Percentiles rank a stretch among this genome's conserved stretches.
phyloP scores from a whole-genome alignment of 2,113 vertebrate species.

The Limnothrissa miodon region DNA sequence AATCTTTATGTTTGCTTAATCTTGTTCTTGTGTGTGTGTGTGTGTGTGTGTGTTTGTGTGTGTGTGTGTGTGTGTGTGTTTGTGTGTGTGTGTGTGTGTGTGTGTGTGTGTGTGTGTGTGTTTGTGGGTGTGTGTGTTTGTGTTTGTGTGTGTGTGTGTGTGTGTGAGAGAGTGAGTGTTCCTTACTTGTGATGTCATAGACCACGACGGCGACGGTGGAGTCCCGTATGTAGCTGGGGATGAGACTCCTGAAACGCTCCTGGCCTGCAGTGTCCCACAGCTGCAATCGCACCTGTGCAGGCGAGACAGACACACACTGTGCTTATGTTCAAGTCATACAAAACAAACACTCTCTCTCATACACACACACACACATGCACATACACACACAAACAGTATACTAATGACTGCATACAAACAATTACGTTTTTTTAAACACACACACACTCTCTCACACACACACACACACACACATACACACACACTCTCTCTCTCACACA shows the following conservation, averaged over 20 bases:
- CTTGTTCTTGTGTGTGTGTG: neutral
- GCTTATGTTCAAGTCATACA: conserved; percentile 2
- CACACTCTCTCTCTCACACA: no score
- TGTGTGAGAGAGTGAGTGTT: neutral
- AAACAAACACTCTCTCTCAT: neutral
- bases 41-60: no score
- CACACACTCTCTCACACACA: no score
- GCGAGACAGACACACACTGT: neutral
- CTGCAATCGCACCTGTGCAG: conserved; percentile 86
- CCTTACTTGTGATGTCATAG: conserved; percentile 91
- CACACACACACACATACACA: no score
- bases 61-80: neutral
- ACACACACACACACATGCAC: neutral
- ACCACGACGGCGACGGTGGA: conserved; percentile 92
- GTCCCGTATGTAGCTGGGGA: conserved; percentile 92
- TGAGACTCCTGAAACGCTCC: conserved; percentile 91
- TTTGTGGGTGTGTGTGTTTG: neutral
- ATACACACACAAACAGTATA: neutral
- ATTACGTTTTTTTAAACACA: no score
- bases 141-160: neutral
- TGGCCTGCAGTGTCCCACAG: conserved; percentile 94
- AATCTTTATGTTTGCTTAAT: neutral
- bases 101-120: neutral
- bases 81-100: neutral
- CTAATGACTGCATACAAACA: neutral